phyloP scores from a whole-genome alignment of 2,113 vertebrate genomes.

The Egretta garzetta region DNA sequence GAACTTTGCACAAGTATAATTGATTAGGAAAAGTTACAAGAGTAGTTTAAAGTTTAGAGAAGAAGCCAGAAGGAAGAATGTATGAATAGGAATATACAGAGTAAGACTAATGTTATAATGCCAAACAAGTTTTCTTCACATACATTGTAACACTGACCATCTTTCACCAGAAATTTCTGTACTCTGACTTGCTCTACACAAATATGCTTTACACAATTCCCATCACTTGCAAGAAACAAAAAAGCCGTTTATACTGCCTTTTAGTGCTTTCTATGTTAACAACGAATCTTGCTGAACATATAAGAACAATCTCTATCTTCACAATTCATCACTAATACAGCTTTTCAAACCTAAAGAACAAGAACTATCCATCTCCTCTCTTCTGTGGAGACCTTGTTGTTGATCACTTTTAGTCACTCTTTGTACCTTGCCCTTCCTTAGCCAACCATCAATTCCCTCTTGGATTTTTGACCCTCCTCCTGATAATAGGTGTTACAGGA shows the following conservation, averaged over 20 bases:
- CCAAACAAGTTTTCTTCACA: neutral
- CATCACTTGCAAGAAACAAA: neutral
- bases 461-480: conserved; percentile 40
- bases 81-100: neutral
- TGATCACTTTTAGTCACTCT: neutral
- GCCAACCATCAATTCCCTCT: conserved; percentile 26
- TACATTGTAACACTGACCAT: neutral
- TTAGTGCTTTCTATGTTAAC: neutral
- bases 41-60: neutral
- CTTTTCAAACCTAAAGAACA: neutral
- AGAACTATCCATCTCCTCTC: neutral
- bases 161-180: neutral
- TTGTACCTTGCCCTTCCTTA: conserved; percentile 50
- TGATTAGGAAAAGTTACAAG: neutral
- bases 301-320: neutral
- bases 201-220: neutral
- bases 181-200: neutral
- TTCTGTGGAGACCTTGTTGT: neutral
- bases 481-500: conserved; percentile 17
- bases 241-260: neutral
- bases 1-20: neutral
- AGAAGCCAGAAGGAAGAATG: neutral
- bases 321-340: neutral
- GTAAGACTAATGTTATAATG: neutral
- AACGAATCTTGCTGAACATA: neutral